These are phyloP conservation scores for Champsocephalus esox DNA, from an alignment of 2,797 vertebrate genomes.

Conservation along the genomic window DNA sequence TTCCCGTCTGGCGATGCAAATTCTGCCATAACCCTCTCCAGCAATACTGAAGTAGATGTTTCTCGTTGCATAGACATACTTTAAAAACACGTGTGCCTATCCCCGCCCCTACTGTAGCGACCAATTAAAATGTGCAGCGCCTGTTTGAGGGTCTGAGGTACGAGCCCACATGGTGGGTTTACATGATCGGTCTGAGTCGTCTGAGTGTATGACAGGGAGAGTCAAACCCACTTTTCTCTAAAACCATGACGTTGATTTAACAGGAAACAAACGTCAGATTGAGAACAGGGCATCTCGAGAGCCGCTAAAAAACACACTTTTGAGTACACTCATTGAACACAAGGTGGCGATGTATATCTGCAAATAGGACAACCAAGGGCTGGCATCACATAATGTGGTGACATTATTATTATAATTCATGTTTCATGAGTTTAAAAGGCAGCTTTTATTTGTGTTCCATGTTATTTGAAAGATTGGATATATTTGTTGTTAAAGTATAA, in stretches of 20 bases:
- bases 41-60: conserved; percentile 68
- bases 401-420: neutral
- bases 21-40: conserved; percentile 73
- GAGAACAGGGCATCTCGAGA: neutral
- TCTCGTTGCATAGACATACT: conserved; percentile 61
- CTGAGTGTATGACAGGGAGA: neutral
- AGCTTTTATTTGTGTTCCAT: conserved; percentile 15
- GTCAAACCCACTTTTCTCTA: accelerated
- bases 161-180: conserved; percentile 4
- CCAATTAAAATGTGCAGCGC: conserved; percentile 74
- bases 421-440: neutral
- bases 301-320: neutral
- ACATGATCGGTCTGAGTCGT: neutral
- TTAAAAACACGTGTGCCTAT: conserved; percentile 63
- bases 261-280: neutral
- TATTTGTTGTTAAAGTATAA: too few relatives aligned
- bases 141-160: conserved; percentile 41
- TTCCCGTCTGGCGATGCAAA: conserved; percentile 51
- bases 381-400: neutral
- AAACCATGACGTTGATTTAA: neutral
- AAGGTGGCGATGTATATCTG: conserved; percentile 60
- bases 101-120: conserved; percentile 51
- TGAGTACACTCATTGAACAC: conserved; percentile 51
- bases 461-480: too few relatives aligned
- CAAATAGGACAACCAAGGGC: neutral